Base-by-base conservation (phyloP, 2,113 vertebrate species). In the Cervus canadensis region DNA sequence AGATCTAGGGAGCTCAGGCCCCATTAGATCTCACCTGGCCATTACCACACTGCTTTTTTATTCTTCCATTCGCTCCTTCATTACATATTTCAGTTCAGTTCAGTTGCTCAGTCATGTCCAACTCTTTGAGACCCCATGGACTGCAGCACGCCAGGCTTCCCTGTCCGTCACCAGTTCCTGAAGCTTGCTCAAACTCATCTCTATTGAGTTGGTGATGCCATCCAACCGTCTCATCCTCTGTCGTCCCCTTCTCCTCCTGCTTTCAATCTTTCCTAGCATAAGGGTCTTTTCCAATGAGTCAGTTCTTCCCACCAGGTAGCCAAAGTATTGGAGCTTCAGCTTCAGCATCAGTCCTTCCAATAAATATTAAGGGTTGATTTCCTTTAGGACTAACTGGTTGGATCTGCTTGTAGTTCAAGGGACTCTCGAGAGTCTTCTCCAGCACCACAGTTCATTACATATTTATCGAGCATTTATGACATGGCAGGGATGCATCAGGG, bases 1-100 rank as follows among this genome's bases (percentile, higher is more conserved):
- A 91, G 93, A 83, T 71, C 52, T 54, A 33, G 86, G 64, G 86
- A 36, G 43, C 86, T 78, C 21, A 7, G 91, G 64, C 33, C 60
- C 16, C 12, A 1, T 36, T 16, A 6, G 11, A 21, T 50, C 57
- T 93, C 36, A n/a, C 0, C 26, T 71, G 79, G 43, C 33, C 16
- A 67, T 92, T 57, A 21, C 52, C 52, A n/a, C 87, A 60, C 17
- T 16, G 93, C 92, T 96, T 14, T 96, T 89, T 74, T n/a, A 30
- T 6, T 87, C 40, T 5, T 9, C 30, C 54, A 17, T 23, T 57
- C 7, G 13, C 30, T n/a, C 14, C n/a, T 36, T 56, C 15, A n/a
- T 83, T n/a, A 48, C 6, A 0, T 3, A 15, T 62, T 84, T 50
- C 67, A 71, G 19, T 40, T 71, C n/a, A 40, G 67, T 71, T 40